phyloP scores from a whole-genome alignment of 2,797 vertebrate genomes.

The Cirrhinus mrigala region DNA sequence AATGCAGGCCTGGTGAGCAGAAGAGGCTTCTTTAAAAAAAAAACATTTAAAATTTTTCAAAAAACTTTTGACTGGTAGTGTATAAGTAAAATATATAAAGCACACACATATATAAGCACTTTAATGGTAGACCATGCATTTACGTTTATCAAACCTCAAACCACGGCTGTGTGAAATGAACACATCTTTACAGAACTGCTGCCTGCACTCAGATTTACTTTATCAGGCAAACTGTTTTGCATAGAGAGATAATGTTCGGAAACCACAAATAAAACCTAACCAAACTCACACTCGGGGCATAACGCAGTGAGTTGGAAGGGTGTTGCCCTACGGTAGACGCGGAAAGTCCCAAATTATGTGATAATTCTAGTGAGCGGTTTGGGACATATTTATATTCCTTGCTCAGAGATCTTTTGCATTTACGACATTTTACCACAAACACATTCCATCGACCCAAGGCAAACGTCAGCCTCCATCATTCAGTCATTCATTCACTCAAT shows the following conservation, averaged over 20 bases:
- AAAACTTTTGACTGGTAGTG: too few relatives aligned
- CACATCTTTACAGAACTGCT: slow-evolving; percentile 42
- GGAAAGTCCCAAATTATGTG: slow-evolving; percentile 90
- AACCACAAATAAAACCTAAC: slow-evolving; percentile 63
- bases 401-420: slow-evolving; percentile 82
- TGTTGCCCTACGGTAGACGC: slow-evolving; percentile 75
- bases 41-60: too few relatives aligned
- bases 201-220: slow-evolving; percentile 41
- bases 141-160: slow-evolving; percentile 47
- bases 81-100: too few relatives aligned
- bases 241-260: slow-evolving; percentile 25
- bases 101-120: background rate
- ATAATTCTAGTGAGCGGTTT: slow-evolving; percentile 81
- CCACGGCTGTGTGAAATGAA: slow-evolving; percentile 35
- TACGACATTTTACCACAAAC: slow-evolving; percentile 80
- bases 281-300: slow-evolving; percentile 50
- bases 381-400: slow-evolving; percentile 82
- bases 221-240: slow-evolving; percentile 61
- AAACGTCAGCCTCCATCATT: slow-evolving; percentile 72
- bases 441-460: slow-evolving; percentile 75
- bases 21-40: too few relatives aligned
- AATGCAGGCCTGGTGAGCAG: too few relatives aligned
- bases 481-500: slow-evolving; percentile 69
- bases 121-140: slow-evolving; percentile 1
- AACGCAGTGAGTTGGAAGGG: slow-evolving; percentile 66